These are phyloP conservation scores for Campaea margaritaria DNA, from an alignment of 2,888 invertebrate genomes.

Conservation along the genomic window DNA sequence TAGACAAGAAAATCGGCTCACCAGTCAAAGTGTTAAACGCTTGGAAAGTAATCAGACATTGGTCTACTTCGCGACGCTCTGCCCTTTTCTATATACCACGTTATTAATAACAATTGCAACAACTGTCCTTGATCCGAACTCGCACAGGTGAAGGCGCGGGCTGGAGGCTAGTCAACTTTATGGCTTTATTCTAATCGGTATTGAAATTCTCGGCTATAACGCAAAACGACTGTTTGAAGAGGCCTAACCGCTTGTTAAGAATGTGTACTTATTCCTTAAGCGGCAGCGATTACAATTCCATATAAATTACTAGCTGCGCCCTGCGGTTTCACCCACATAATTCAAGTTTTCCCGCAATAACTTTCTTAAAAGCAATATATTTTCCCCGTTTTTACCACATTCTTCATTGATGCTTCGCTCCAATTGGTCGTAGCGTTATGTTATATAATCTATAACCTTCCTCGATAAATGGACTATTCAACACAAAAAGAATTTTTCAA, in stretches of 20 bases:
- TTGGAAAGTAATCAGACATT: too few relatives aligned
- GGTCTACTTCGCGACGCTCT: too few relatives aligned
- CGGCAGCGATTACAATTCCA: conserved; percentile 16
- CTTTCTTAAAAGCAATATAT: too few relatives aligned
- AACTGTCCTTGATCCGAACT: neutral
- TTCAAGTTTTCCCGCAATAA: neutral
- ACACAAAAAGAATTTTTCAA: too few relatives aligned
- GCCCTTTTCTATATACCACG: too few relatives aligned
- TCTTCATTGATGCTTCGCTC: too few relatives aligned
- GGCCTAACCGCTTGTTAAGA: conserved; percentile 42
- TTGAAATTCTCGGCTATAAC: conserved; percentile 36
- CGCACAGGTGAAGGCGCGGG: neutral
- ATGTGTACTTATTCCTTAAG: conserved; percentile 4
- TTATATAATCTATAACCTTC: too few relatives aligned
- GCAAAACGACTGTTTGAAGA: conserved; percentile 42
- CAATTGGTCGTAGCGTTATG: too few relatives aligned
- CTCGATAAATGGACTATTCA: too few relatives aligned
- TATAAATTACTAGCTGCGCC: neutral
- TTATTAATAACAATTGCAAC: neutral
- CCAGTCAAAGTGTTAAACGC: too few relatives aligned
- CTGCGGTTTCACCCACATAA: neutral
- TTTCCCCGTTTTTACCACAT: too few relatives aligned
- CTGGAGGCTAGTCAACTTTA: conserved; percentile 9
- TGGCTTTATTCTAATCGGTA: conserved; percentile 35
- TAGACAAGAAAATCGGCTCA: too few relatives aligned